Conservation (phyloP, 1,140 invertebrate species). For the Schmidtea mediterranea region DNA sequence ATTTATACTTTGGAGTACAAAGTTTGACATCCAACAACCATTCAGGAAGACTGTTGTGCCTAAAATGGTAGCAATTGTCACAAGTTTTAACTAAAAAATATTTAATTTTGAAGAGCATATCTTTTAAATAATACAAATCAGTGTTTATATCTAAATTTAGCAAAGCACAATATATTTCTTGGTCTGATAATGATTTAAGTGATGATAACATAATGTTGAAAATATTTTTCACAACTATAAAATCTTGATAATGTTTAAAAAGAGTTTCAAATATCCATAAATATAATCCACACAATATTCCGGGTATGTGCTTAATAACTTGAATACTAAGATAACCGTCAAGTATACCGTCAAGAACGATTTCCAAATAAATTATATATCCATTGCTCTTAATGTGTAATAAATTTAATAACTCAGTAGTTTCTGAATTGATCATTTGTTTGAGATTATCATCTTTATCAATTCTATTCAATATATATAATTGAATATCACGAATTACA, state of each 20-base stretch:
- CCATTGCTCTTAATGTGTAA: constrained; percentile 83
- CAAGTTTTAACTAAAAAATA: not conserved
- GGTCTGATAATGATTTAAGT: constrained; percentile 46
- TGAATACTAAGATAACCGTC: constrained; percentile 66
- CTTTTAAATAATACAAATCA: too few relatives aligned
- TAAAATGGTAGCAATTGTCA: constrained; percentile 16
- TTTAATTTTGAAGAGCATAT: not conserved
- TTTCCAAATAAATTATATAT: constrained; percentile 70
- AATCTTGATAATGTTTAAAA: constrained; percentile 28
- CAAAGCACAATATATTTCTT: constrained; percentile 45
- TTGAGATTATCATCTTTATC: constrained; percentile 51
- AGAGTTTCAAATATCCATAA: constrained; percentile 71
- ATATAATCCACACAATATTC: constrained; percentile 71
- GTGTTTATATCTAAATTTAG: constrained; percentile 24
- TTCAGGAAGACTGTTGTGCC: constrained; percentile 62
- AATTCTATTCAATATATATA: constrained; percentile 63
- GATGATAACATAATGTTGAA: constrained; percentile 53
- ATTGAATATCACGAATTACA: constrained; percentile 55
- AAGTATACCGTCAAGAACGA: constrained; percentile 62
- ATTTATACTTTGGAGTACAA: constrained; percentile 63
- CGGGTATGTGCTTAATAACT: constrained; percentile 59
- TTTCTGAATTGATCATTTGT: constrained; percentile 50
- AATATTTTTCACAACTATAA: constrained; percentile 30
- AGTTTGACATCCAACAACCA: constrained; percentile 84
- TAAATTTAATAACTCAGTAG: constrained; percentile 73